phyloP scores from a whole-genome alignment of 2,797 vertebrate genomes.

The Channa striata region DNA sequence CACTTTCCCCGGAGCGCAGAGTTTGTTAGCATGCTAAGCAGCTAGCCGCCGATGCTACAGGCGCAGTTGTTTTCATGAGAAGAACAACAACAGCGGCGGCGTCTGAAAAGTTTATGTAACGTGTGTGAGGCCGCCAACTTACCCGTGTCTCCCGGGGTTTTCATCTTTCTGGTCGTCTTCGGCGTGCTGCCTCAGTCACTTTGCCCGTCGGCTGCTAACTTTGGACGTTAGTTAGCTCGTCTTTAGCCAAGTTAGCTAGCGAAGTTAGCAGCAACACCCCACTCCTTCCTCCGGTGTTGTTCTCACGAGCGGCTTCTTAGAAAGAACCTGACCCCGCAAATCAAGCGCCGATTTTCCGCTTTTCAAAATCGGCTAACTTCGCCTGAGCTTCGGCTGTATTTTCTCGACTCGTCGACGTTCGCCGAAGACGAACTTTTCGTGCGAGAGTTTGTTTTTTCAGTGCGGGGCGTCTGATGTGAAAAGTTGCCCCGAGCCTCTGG shows the following conservation, averaged over 20 bases:
- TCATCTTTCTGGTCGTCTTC: constrained; percentile 74
- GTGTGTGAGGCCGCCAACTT: constrained; percentile 39
- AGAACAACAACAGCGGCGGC: constrained; percentile 7
- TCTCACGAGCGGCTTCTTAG: constrained; percentile 52
- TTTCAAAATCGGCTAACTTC: constrained; percentile 6
- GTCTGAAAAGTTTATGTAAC: not conserved
- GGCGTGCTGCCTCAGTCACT: constrained; percentile 43
- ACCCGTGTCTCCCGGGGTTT: constrained; percentile 85
- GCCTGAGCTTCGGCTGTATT: not conserved
- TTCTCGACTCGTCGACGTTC: not conserved
- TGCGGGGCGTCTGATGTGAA: constrained; percentile 36
- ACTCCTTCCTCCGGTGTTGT: constrained; percentile 69
- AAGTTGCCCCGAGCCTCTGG: constrained; percentile 62
- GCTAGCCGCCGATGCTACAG: constrained; percentile 64
- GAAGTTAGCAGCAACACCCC: constrained; percentile 70
- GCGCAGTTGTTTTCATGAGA: constrained; percentile 58
- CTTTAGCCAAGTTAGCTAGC: constrained; percentile 61
- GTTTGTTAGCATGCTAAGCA: constrained; percentile 67
- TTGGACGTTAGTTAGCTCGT: constrained; percentile 60
- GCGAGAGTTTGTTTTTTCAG: constrained; percentile 9
- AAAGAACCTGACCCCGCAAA: constrained; percentile 18
- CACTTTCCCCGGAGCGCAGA: constrained; percentile 70
- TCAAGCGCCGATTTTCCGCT: not conserved
- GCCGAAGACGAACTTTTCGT: constrained; percentile 45
- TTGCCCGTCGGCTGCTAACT: constrained; percentile 68